Base-by-base conservation (phyloP, 2,797 vertebrate genomes). In the Myotis findleyi region DNA sequence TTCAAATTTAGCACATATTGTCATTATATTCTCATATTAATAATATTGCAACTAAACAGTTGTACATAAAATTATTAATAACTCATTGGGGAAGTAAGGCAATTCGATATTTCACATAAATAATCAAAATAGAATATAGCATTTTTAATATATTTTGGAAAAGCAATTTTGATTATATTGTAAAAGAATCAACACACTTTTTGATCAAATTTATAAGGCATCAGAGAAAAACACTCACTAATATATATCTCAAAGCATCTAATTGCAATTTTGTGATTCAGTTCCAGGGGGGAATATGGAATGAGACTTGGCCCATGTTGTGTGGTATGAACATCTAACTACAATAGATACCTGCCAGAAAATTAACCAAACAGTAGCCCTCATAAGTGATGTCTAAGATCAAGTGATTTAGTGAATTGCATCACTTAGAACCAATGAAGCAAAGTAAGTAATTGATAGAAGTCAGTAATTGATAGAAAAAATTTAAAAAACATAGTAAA, bases 371-470 rank as follows among this genome's bases (percentile, higher is more conserved):
- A 59, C 64, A 95, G 90, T 93, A 95, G 66, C 68, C 92, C 49
- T 95, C 87, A 64, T 77, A 96, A 81, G 14, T 73, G 76, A 83
- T 96, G 80, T 75, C 90, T 57, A 79, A 62, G 91, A 89, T 93
- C 96, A 97, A 97, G 82, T 97, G 80, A 97, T 97, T 96, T 97
- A 97, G 44, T 51, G 17, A 9, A 93, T 94, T 81, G 72, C 87
- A 92, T 96, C 94, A 94, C 59, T 97, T 97, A 94, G 76, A 97
- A 73, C 57, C 53, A 87, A 94, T 97, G 71, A 97, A 98, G 75
- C 66, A 97, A 95, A 97, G 94, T 93, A 97, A 97, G 91, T 92
- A 97, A 95, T 64, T 95, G 89, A 92, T 81, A 97, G 73, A 86
- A 97, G 94, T 93, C 96, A 97, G 91, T 93, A 97, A 95, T 68